Evolutionary conservation across 2,113 vertebrate species (phyloP).

Genomic region (Podarcis raffonei): DNA sequence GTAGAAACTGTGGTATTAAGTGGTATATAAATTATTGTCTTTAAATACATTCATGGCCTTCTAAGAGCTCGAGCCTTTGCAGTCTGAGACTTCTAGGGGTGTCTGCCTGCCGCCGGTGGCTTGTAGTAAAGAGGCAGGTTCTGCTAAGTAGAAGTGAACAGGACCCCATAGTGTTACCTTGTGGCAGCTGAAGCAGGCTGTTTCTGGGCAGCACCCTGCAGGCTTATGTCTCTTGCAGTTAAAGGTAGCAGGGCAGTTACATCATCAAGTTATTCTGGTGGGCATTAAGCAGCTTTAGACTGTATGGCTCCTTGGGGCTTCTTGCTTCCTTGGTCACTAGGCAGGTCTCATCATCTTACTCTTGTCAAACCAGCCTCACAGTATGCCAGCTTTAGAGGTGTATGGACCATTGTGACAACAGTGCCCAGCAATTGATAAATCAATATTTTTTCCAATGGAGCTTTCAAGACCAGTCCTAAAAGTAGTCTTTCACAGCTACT

Average conservation of each 20-base stretch:
- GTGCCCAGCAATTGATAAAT: not conserved
- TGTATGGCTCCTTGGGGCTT: not conserved
- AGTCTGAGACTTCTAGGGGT: too few species aligned
- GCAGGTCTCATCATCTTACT: too few species aligned
- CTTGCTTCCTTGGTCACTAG: too few species aligned
- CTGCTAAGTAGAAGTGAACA: not conserved
- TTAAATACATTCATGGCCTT: too few species aligned
- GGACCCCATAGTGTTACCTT: not conserved
- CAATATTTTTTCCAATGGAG: not conserved
- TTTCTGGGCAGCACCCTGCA: not conserved
- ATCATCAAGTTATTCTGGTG: not conserved
- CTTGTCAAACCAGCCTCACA: not conserved
- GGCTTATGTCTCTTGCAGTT: not conserved
- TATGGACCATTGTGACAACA: not conserved
- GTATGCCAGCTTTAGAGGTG: too few species aligned
- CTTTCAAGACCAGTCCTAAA: not conserved
- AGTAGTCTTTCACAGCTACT: not conserved
- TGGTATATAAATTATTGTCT: too few species aligned
- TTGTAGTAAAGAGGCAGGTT: not conserved
- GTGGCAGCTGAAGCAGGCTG: not conserved
- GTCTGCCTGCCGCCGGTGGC: not conserved
- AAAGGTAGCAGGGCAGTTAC: too few species aligned
- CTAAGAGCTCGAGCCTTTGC: too few species aligned
- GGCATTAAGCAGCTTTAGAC: not conserved
- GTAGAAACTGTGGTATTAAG: too few species aligned